Evolutionary conservation across 2,797 vertebrate species (phyloP).

Genomic region (Neopelma chrysocephalum): DNA sequence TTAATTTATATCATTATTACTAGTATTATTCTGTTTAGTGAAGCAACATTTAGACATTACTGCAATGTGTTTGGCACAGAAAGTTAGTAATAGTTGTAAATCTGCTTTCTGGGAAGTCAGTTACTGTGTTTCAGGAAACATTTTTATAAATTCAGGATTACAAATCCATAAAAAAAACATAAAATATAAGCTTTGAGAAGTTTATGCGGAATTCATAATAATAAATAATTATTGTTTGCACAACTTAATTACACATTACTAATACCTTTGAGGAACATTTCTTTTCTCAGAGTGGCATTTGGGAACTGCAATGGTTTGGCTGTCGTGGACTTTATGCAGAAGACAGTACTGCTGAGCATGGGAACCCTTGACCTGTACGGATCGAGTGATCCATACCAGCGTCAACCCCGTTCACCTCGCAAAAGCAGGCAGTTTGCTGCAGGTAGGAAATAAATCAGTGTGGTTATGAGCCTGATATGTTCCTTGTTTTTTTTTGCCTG

Average conservation of each 20-base stretch:
- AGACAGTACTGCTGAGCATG: constrained; percentile 90
- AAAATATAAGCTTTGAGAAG: background rate
- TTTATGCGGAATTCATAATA: background rate
- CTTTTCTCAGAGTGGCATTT: constrained; percentile 86
- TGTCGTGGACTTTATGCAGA: constrained; percentile 97
- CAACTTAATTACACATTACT: background rate
- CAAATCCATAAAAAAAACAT: background rate
- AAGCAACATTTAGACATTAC: background rate
- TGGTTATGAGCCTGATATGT: constrained; percentile 2
- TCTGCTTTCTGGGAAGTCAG: background rate
- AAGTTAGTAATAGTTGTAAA: background rate
- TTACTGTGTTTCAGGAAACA: background rate
- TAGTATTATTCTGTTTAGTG: background rate
- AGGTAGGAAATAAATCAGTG: constrained; percentile 81
- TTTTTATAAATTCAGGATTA: background rate
- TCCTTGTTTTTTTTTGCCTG: constrained; percentile 52
- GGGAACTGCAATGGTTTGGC: constrained; percentile 93
- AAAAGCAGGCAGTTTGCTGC: constrained; percentile 93
- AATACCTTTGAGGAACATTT: background rate
- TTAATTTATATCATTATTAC: background rate
- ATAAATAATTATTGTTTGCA: background rate
- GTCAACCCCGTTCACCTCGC: constrained; percentile 92
- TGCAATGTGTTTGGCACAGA: background rate
- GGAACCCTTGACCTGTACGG: constrained; percentile 91
- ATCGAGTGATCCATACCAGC: constrained; percentile 90